Evolutionary conservation across 2,113 vertebrate species (phyloP).

Genomic region (Tricholaema leucomelas): DNA sequence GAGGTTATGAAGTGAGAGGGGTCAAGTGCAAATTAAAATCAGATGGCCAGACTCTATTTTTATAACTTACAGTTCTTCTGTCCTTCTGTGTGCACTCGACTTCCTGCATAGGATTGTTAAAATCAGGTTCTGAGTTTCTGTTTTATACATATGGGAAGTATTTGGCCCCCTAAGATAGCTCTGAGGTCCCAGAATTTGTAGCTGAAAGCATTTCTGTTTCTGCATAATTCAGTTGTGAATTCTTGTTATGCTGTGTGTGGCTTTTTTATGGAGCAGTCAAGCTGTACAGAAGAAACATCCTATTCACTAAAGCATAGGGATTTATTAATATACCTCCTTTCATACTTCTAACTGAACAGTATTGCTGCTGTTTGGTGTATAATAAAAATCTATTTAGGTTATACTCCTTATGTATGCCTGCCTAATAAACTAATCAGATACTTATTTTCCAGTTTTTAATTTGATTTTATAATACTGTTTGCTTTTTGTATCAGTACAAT

Average conservation of each 20-base stretch:
- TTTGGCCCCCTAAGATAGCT: background rate
- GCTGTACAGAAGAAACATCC: background rate
- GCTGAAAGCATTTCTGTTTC: background rate
- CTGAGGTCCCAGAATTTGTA: background rate
- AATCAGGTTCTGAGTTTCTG: background rate
- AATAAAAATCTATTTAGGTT: background rate
- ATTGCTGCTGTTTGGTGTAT: background rate
- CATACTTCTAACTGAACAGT: background rate
- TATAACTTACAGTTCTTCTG: background rate
- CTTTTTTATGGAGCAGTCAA: slow-evolving; percentile 12
- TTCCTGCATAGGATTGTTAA: slow-evolving; percentile 2
- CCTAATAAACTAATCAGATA: background rate
- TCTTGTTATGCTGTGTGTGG: background rate
- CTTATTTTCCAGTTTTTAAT: background rate
- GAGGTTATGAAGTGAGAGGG: background rate
- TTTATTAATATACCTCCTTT: background rate
- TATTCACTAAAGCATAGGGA: background rate
- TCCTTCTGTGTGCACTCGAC: background rate
- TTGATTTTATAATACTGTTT: background rate
- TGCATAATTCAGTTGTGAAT: background rate
- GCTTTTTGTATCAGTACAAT: background rate
- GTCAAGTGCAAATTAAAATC: background rate
- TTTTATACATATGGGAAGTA: background rate
- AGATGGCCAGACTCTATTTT: background rate
- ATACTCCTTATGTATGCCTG: background rate